Evolutionary conservation across 2,797 vertebrate species (phyloP).

Genomic region (Eurystomus glaucurus): DNA sequence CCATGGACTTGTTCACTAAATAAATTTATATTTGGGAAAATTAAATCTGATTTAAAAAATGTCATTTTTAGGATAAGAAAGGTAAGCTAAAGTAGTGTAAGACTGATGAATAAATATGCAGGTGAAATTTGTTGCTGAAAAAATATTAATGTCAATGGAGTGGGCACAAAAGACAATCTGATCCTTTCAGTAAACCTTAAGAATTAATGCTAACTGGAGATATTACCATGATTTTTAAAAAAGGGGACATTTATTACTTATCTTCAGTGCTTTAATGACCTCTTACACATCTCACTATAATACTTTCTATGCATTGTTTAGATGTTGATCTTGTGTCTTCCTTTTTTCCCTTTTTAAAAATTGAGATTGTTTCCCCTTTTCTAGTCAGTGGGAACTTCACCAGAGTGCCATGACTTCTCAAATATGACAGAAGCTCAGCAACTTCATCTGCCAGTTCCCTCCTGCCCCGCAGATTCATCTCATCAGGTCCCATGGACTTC

Average conservation of each 20-base stretch:
- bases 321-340: neutral
- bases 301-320: neutral
- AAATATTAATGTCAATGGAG: neutral
- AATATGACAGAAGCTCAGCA: too few relatives aligned
- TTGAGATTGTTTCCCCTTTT: neutral
- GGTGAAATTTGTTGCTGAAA: neutral
- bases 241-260: neutral
- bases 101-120: neutral
- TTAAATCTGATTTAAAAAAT: neutral
- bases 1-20: neutral
- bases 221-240: neutral
- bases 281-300: neutral
- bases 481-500: neutral
- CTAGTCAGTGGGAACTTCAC: too few relatives aligned
- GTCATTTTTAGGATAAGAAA: neutral
- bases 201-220: neutral
- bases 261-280: neutral
- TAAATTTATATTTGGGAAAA: neutral
- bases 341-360: neutral
- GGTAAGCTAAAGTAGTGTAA: neutral
- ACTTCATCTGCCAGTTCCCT: neutral
- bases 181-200: neutral
- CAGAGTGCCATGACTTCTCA: too few relatives aligned
- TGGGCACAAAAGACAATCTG: neutral
- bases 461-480: neutral